A percentile compares a stretch with the other conserved stretches of the same genome.
These are phyloP conservation scores for Acanthurus leucopareius DNA, from an alignment of 2,797 vertebrate genomes.

Conservation along the genomic window DNA sequence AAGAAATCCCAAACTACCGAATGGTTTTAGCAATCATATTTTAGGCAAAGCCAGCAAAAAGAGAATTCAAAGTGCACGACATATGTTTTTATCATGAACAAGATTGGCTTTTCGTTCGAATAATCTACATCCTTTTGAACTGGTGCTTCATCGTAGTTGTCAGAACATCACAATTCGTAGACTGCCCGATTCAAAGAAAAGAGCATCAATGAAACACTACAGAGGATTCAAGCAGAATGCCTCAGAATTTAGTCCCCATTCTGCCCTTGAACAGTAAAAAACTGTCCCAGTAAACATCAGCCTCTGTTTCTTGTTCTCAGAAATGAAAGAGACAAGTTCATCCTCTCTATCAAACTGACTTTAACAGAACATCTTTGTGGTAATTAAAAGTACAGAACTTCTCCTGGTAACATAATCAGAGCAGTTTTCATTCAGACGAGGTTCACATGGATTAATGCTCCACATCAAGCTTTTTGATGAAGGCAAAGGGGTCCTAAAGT, in stretches of 20 bases:
- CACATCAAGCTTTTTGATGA: background rate
- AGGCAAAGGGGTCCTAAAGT: too few relatives aligned
- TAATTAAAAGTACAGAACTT: constrained; percentile 14
- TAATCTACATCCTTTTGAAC: constrained; percentile 26
- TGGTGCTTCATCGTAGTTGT: constrained; percentile 25
- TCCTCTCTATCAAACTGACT: constrained; percentile 33
- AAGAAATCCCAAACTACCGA: constrained; percentile 21
- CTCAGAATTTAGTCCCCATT: constrained; percentile 19
- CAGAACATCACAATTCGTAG: constrained; percentile 10
- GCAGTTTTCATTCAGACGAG: constrained; percentile 9
- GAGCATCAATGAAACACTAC: constrained; percentile 52
- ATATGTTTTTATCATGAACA: constrained; percentile 3
- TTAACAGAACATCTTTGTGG: constrained; percentile 15
- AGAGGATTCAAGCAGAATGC: constrained; percentile 25
- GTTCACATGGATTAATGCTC: constrained; percentile 31
- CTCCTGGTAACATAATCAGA: background rate
- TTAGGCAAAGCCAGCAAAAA: constrained; percentile 8
- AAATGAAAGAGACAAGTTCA: constrained; percentile 30
- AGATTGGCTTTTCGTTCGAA: constrained; percentile 26
- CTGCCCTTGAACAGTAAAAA: constrained; percentile 49
- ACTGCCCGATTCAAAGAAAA: constrained; percentile 14
- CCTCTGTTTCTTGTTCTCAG: constrained; percentile 5
- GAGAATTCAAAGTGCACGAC: constrained; percentile 1
- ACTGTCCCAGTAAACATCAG: constrained; percentile 22
- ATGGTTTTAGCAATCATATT: constrained; percentile 22